Conservation (phyloP, 2,888 invertebrate species). For the Pammene aurita region DNA sequence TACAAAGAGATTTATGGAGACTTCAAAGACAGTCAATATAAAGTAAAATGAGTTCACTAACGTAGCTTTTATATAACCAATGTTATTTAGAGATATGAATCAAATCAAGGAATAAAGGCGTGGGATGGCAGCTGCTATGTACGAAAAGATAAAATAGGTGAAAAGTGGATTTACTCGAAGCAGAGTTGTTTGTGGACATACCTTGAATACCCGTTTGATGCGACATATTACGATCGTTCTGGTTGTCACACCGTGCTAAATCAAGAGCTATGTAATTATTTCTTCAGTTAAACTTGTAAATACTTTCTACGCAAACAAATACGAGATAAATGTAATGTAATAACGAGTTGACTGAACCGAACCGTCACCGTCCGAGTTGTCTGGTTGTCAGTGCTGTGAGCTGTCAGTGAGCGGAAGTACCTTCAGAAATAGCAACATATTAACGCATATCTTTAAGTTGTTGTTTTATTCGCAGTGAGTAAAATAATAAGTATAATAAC, state of each 20-base stretch:
- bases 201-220: conserved; percentile 96
- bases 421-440: neutral
- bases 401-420: neutral
- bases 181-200: conserved; percentile 59
- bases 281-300: neutral
- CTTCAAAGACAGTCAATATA: no score
- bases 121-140: conserved; percentile 15
- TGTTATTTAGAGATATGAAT: conserved; percentile 25
- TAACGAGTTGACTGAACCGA: conserved; percentile 1
- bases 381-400: conserved; percentile 1
- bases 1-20: no score
- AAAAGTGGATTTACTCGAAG: conserved; percentile 29
- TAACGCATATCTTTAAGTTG: neutral
- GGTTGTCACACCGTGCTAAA: neutral
- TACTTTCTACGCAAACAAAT: neutral
- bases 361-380: neutral
- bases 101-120: conserved; percentile 25
- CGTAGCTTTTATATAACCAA: conserved; percentile 5
- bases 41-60: no score
- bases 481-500: no score
- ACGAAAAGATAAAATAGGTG: conserved; percentile 34
- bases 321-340: neutral
- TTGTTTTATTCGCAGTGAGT: no score
- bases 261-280: neutral
- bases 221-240: conserved; percentile 84